phyloP scores from a whole-genome alignment of 2,113 vertebrate genomes.

The Gymnorhina tibicen region DNA sequence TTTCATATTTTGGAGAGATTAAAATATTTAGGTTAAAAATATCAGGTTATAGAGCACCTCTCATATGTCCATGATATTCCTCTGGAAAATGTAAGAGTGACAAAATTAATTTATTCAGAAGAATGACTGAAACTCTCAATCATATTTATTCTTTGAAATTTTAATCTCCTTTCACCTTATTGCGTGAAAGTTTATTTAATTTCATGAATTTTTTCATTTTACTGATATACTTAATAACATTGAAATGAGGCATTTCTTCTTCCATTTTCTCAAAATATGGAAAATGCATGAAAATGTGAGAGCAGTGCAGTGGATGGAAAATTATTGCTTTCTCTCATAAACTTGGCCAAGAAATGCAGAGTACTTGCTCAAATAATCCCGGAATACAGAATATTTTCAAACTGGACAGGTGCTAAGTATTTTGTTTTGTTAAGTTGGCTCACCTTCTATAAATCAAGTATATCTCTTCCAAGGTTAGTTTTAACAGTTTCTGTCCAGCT shows the following conservation, averaged over 20 bases:
- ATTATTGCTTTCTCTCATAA: not conserved
- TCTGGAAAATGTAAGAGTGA: not conserved
- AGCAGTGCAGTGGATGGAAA: not conserved
- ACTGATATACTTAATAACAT: not conserved
- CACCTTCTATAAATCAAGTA: not conserved
- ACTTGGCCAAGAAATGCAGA: not conserved
- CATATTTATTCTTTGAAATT: not conserved
- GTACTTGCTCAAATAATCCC: not conserved
- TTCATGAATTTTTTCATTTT: not conserved
- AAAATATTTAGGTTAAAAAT: not conserved
- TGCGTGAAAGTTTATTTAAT: not conserved
- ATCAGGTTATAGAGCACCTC: not conserved
- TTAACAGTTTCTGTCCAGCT: not conserved
- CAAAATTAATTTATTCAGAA: not conserved
- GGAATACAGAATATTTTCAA: not conserved
- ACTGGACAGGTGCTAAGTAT: not conserved
- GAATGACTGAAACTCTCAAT: not conserved
- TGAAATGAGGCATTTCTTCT: not conserved
- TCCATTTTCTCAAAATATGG: not conserved
- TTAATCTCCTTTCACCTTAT: not conserved
- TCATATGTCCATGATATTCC: not conserved
- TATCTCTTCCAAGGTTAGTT: not conserved
- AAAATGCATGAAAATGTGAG: constrained; percentile 16
- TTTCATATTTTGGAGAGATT: not conserved
- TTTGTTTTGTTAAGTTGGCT: constrained; percentile 10